Conservation (phyloP, 2,797 vertebrate species). For the Trichosurus vulpecula region DNA sequence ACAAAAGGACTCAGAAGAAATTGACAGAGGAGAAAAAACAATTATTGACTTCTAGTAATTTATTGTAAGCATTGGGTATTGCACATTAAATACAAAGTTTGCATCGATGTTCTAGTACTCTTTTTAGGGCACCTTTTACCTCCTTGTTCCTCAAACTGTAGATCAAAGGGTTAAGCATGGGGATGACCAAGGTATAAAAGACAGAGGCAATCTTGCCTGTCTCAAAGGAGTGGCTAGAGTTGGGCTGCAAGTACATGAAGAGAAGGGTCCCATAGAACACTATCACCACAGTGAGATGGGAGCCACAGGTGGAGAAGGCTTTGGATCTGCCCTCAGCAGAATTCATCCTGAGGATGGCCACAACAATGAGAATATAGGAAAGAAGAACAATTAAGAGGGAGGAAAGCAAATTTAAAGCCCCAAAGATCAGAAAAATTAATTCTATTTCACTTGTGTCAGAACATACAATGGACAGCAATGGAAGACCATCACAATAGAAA, state of each 20-base stretch:
- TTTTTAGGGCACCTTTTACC: constrained; percentile 39
- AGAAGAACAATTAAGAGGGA: constrained; percentile 55
- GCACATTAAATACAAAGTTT: background rate
- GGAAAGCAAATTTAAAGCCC: constrained; percentile 56
- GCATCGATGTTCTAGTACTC: background rate
- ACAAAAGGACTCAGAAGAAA: background rate
- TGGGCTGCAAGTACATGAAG: constrained; percentile 69
- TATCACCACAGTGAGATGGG: constrained; percentile 41
- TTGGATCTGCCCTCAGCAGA: constrained; percentile 60
- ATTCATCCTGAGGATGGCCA: constrained; percentile 63
- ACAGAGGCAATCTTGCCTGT: constrained; percentile 70
- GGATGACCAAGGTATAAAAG: constrained; percentile 68
- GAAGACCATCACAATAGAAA: constrained; percentile 74
- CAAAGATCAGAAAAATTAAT: constrained; percentile 60
- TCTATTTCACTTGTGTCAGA: constrained; percentile 59
- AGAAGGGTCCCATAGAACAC: constrained; percentile 72
- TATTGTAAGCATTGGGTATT: background rate
- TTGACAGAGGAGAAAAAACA: background rate
- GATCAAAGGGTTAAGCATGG: constrained; percentile 74
- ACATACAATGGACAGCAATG: constrained; percentile 58
- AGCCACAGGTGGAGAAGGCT: constrained; percentile 64
- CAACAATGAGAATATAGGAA: constrained; percentile 66
- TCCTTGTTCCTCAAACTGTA: constrained; percentile 71
- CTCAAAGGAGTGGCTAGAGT: constrained; percentile 53
- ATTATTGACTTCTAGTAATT: background rate